phyloP scores from a whole-genome alignment of 2,797 vertebrate species.

The Pteropus rufus region DNA sequence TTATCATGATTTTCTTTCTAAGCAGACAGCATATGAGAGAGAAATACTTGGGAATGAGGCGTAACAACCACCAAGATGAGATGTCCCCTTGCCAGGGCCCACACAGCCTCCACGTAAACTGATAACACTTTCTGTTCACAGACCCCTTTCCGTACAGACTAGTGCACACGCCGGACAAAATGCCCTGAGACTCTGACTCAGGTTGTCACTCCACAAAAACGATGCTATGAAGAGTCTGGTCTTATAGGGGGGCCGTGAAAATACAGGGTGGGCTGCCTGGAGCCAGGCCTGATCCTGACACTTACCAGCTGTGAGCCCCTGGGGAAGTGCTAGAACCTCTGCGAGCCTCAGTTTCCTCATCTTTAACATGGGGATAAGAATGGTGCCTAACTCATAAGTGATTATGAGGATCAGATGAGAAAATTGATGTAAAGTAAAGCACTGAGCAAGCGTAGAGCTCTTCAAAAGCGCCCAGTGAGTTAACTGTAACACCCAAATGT shows the following conservation, averaged over 20 bases:
- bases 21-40: background rate
- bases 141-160: background rate
- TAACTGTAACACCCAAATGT: rapidly evolving
- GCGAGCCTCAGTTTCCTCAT: background rate
- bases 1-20: background rate
- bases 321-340: background rate
- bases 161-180: background rate
- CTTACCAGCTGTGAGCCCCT: background rate
- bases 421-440: background rate
- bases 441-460: background rate
- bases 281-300: background rate
- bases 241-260: background rate
- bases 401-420: background rate
- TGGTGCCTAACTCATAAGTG: background rate
- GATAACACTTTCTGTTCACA: background rate
- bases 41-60: background rate
- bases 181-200: background rate
- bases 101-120: background rate
- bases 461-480: rapidly evolving
- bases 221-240: background rate
- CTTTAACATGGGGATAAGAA: background rate
- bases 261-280: background rate
- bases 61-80: background rate
- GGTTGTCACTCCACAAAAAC: background rate
- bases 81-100: background rate